These are phyloP conservation scores for Corydoras sp. DNA, from an alignment of 2,113 vertebrate genomes.

Conservation along the genomic window DNA sequence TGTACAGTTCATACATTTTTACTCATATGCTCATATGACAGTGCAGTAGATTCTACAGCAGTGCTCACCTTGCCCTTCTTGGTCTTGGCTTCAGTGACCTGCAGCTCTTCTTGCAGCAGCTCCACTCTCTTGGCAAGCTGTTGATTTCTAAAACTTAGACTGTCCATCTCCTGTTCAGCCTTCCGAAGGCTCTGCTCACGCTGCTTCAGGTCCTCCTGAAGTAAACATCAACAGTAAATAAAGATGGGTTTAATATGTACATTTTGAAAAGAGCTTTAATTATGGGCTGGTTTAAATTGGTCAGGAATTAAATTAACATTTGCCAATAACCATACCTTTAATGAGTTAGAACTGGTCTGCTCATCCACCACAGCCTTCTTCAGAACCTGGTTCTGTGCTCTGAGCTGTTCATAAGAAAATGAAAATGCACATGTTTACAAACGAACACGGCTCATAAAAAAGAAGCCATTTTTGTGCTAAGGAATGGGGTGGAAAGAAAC, in stretches of 20 bases:
- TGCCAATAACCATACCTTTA: conserved; percentile 77
- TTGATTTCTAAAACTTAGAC: conserved; percentile 91
- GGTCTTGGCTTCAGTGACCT: conserved; percentile 75
- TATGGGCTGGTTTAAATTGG: no score
- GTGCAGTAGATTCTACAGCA: no score
- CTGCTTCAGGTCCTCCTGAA: conserved; percentile 92
- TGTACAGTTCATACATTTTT: neutral
- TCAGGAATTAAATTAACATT: neutral
- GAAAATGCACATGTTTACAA: neutral
- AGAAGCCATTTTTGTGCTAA: neutral
- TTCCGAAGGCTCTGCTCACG: conserved; percentile 91
- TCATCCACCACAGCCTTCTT: conserved; percentile 97
- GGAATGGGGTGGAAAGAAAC: conserved; percentile 1
- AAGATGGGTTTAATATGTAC: no score
- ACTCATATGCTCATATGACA: neutral
- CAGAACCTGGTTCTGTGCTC: conserved; percentile 96
- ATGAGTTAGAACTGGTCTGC: conserved; percentile 78
- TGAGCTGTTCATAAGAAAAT: conserved; percentile 71
- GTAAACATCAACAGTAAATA: neutral
- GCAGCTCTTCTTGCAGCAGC: conserved; percentile 89
- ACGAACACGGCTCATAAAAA: neutral
- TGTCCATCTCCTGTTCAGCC: conserved; percentile 98
- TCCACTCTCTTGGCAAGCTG: conserved; percentile 94
- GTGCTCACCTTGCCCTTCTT: conserved; percentile 64
- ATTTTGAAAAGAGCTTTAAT: no score